Conservation (phyloP, 2,888 invertebrate species). For the Andricus curvator region DNA sequence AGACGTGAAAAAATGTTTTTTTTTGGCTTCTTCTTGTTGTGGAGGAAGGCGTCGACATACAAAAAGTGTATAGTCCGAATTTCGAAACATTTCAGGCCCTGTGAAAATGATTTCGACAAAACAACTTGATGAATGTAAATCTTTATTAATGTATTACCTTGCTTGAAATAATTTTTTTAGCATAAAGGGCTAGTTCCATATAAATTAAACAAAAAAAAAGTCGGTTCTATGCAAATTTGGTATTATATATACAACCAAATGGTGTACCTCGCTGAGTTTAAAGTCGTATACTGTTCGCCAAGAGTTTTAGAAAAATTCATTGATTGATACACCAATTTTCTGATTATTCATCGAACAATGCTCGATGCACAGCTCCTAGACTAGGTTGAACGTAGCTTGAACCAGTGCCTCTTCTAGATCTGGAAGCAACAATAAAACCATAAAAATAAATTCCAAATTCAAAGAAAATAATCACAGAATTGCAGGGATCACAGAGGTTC, state of each 20-base stretch:
- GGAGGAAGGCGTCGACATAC: too few relatives aligned
- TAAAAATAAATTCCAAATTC: conserved; percentile 35
- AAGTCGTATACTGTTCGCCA: not conserved
- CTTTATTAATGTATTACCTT: not conserved
- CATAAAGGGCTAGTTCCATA: not conserved
- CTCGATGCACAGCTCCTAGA: conserved; percentile 75
- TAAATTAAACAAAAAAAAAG: conserved; percentile 1
- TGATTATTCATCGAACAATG: conserved; percentile 72
- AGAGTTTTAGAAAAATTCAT: not conserved
- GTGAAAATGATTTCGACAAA: not conserved
- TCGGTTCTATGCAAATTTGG: not conserved
- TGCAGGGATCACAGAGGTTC: too few relatives aligned
- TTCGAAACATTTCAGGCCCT: too few relatives aligned
- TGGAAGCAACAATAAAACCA: conserved; percentile 49
- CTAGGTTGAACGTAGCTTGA: conserved; percentile 75
- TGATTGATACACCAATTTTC: not conserved
- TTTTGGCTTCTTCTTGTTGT: too few relatives aligned
- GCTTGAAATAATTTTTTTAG: not conserved
- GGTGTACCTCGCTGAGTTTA: not conserved
- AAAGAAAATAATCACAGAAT: not conserved
- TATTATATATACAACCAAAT: conserved; percentile 5
- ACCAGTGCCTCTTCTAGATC: conserved; percentile 70
- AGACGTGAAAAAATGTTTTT: too few relatives aligned
- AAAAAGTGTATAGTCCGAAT: too few relatives aligned
- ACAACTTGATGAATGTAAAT: not conserved